A percentile compares a stretch with the other conserved stretches of the same genome.
Conservation (phyloP, 2,888 invertebrate species). For the Brachyptera risi region DNA sequence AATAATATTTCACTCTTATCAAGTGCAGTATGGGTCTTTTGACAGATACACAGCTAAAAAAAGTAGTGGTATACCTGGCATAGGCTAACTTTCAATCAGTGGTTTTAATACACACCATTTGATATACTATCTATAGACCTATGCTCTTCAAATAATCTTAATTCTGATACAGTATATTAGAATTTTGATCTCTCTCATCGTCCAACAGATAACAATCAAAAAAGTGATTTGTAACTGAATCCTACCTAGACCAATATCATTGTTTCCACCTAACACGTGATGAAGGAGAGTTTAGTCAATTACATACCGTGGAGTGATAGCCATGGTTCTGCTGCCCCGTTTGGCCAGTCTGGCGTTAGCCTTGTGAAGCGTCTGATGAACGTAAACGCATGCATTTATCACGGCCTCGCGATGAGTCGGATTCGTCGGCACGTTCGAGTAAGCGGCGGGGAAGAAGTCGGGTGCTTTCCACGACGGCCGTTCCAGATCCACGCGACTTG, state of each 20-base stretch:
- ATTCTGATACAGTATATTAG: too few relatives aligned
- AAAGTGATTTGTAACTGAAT: not conserved
- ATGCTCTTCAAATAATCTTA: too few relatives aligned
- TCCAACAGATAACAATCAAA: not conserved
- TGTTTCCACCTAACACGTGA: not conserved
- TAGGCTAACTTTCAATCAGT: too few relatives aligned
- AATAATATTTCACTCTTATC: too few relatives aligned
- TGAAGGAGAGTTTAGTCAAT: not conserved
- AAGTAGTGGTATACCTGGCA: too few relatives aligned
- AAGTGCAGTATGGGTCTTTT: too few relatives aligned
- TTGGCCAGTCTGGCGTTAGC: slow-evolving; percentile 89
- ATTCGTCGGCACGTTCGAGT: slow-evolving; percentile 66
- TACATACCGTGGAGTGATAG: slow-evolving; percentile 81
- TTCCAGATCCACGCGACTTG: slow-evolving; percentile 91
- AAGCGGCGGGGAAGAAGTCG: slow-evolving; percentile 86
- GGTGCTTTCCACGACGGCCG: slow-evolving; percentile 80
- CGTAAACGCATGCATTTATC: slow-evolving; percentile 97
- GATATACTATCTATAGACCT: too few relatives aligned
- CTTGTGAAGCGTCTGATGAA: slow-evolving; percentile 94
- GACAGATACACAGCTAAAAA: too few relatives aligned
- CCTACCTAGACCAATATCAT: not conserved
- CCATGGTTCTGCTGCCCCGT: slow-evolving; percentile 92
- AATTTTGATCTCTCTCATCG: too few relatives aligned
- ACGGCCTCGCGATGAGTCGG: slow-evolving; percentile 92
- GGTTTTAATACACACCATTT: too few relatives aligned